Base-by-base conservation (phyloP, 2,113 vertebrate genomes). In the Ramphastos sulfuratus region DNA sequence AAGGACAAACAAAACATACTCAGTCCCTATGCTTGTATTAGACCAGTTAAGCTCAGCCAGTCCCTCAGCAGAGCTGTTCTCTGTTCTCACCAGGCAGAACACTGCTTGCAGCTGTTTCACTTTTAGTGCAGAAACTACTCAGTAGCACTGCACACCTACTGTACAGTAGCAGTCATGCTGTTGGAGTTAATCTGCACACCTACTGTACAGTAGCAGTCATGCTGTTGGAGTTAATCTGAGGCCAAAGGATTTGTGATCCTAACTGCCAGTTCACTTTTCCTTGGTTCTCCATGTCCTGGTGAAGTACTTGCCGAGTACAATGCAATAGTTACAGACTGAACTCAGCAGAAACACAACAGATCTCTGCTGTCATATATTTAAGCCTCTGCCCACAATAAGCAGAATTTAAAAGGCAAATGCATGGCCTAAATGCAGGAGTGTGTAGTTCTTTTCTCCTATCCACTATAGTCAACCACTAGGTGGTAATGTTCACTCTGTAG, bases 401-500 rank as follows among this genome's bases (percentile, higher is more conserved):
- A 75, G 23, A 44, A 2, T 63, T 87, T 28, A 8, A 42, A 17
- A 64, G 71, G 30, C 25, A 48, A 39, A 61, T 44, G 33, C 7
- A 18, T n/a, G 61, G 4, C 10, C 78, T 35, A 3, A 18, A 5
- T 1, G 4, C 10, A 20, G 28, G 1, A 33, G 15, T 1, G 5
- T 25, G 17, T 31, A 35, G 27, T 8, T 73, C 30, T 30, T 11
- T 35, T 17, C 54, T 72, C 74, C 66, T 25, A 1, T 15, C 16
- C 65, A 15, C 56, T 50, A 6, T 9, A 54, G 75, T 19, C 69
- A 80, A 4, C 87, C 96, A 85, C 95, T 91, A 97, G 95, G 85
- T 96, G 95, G 95, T 91, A 95, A 93, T 85, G 50, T 95, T 94
- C 87, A 23, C 87, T 75, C 82, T 85, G 50, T 7, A 8, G 85